Conservation (phyloP, 2,113 vertebrate genomes). For the Phylloscopus trochilus region DNA sequence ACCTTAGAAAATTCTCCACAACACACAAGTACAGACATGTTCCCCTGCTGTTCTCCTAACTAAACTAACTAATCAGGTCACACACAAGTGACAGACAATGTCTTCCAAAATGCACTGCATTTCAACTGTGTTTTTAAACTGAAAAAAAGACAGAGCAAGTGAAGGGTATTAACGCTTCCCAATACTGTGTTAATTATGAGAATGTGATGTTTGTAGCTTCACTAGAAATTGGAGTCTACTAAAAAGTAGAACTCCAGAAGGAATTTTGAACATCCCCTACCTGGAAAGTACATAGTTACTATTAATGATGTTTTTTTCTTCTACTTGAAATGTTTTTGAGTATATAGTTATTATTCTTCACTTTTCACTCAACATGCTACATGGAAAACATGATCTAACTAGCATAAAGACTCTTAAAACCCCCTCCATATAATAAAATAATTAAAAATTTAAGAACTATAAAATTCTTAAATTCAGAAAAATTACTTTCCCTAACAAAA, state of each 20-base stretch:
- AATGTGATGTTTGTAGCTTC: not conserved
- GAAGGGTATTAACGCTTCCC: not conserved
- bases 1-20: not conserved
- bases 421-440: not conserved
- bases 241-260: not conserved
- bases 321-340: not conserved
- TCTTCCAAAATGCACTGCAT: not conserved
- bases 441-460: not conserved
- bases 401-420: not conserved
- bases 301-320: not conserved
- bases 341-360: not conserved
- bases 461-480: not conserved
- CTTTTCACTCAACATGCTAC: not conserved
- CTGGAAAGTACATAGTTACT: not conserved
- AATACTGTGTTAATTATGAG: not conserved
- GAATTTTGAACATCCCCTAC: not conserved
- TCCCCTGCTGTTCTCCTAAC: not conserved
- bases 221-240: not conserved
- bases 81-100: not conserved
- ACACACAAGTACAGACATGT: not conserved
- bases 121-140: not conserved
- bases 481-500: not conserved
- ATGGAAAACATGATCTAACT: not conserved
- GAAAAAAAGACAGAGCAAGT: not conserved
- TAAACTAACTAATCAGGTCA: not conserved